Evolutionary conservation across 35 echinoderm and acorn worm genomes (phyloP).

Genomic region (Holothuria glaberrima): DNA sequence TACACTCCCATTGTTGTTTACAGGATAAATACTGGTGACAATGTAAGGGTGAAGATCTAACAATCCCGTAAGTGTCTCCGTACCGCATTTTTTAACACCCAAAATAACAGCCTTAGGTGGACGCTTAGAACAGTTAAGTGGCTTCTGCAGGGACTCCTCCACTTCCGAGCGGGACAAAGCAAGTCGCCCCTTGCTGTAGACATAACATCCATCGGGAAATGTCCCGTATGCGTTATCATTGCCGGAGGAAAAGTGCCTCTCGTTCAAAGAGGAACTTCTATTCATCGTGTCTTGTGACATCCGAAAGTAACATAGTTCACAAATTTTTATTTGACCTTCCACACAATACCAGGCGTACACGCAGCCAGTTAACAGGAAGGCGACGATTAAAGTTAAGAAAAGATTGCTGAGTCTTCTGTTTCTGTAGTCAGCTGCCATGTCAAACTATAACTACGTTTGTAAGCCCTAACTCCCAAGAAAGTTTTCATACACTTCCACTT

Average conservation of each 20-base stretch:
- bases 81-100: slow-evolving; percentile 53
- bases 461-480: no score
- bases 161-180: not conserved
- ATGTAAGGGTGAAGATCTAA: slow-evolving; percentile 44
- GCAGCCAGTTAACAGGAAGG: no score
- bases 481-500: no score
- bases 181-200: slow-evolving; percentile 23
- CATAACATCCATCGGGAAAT: slow-evolving; percentile 11
- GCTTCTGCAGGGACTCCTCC: not conserved
- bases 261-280: no score
- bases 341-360: no score
- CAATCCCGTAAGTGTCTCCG: slow-evolving; percentile 28
- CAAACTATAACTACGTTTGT: no score
- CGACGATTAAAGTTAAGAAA: no score
- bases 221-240: no score
- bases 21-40: slow-evolving; percentile 38
- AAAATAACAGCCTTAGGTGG: not conserved
- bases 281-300: not conserved
- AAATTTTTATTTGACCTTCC: not conserved
- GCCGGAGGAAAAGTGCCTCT: no score
- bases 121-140: not conserved
- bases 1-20: not conserved
- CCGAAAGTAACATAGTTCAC: not conserved
- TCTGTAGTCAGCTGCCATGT: no score
- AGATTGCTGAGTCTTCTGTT: no score